Conservation (phyloP, 2,113 vertebrate genomes). For the Phocoena sinus region DNA sequence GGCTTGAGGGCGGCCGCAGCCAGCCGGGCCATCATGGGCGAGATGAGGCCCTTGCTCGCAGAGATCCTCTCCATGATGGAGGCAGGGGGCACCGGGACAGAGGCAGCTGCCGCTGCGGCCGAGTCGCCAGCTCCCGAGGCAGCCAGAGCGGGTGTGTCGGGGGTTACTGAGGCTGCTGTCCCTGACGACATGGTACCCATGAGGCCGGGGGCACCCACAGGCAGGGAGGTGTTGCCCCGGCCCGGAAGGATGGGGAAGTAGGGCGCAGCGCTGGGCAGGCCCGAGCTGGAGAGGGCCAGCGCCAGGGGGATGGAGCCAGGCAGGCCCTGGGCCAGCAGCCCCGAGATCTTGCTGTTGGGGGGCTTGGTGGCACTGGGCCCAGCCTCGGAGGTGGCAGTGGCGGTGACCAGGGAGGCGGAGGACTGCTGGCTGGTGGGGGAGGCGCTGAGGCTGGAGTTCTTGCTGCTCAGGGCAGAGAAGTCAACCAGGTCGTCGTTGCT, state of each 20-base stretch:
- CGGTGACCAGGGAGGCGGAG: conserved; percentile 85
- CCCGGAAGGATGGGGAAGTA: conserved; percentile 92
- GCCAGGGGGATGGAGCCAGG: conserved; percentile 91
- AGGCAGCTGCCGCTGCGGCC: conserved; percentile 72
- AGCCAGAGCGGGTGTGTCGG: conserved; percentile 85
- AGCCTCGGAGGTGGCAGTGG: conserved; percentile 81
- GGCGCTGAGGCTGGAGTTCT: conserved; percentile 99
- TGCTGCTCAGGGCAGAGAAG: conserved; percentile 97
- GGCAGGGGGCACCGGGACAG: conserved; percentile 85
- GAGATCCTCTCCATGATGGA: conserved; percentile 99
- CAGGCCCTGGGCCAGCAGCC: conserved; percentile 91
- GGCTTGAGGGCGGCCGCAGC: conserved; percentile 97
- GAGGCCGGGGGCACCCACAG: conserved; percentile 85
- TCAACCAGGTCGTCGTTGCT: conserved; percentile 98
- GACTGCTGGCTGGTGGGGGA: conserved; percentile 98
- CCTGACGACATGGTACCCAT: conserved; percentile 84
- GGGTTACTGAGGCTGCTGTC: conserved; percentile 75
- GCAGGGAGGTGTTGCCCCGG: conserved; percentile 86
- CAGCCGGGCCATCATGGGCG: conserved; percentile 98
- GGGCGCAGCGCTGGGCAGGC: conserved; percentile 86
- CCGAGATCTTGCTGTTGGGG: conserved; percentile 88
- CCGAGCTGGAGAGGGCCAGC: conserved; percentile 87
- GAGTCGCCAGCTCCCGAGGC: conserved; percentile 83
- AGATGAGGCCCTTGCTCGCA: conserved; percentile 97
- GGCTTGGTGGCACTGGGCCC: conserved; percentile 85